Base-by-base conservation (phyloP, 1,140 invertebrate species). In the Conus betulinus region DNA sequence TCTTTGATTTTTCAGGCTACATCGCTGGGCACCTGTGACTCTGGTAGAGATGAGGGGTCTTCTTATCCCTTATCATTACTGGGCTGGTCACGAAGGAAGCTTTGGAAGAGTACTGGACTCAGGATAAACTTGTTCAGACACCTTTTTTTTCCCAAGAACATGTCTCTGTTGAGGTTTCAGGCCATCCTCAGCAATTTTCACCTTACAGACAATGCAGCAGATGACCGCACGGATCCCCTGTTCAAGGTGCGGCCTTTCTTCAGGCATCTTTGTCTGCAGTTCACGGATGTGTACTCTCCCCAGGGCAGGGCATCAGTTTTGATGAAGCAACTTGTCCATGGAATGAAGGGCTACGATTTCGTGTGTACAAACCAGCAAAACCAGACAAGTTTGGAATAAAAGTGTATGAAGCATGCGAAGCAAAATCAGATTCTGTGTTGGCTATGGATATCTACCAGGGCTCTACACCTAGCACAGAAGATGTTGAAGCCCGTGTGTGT, bases 241-340 rank as follows among this genome's bases (percentile, higher is more conserved):
- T 84, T 51, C 51, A 90, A 90, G 85, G 53, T 89, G 7, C 53
- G 88, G 39, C 88, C 88, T 13, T 89, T 88, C 82, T 60, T 90
- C 39, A 51, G 84, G 39, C 20, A 78, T 23, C 15, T 90, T 7
- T 27, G 67, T 23, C 39, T 52, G 15, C 85, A n/a, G 79, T 90
- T 88, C 79, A 17, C 67, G 67, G 90, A 90, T 27, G 86, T 88
- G 23, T 90, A 90, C 81, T 74, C 81, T 74, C 39, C 5, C 84
- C 90, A 17, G 74, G 74, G 11, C 53, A 67, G 85, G 82, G 87
- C 82, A 85, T 90, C 3, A 90, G 85, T 78, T 76, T 90, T 90
- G 90, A 90, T 89, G 90, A 90, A n/a, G 88, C 86, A 6, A 90
- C 90, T 79, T 90, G 90, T 85, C 87, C 87, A 3, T 91, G 84